Base-by-base conservation (phyloP, 2,797 vertebrate species). In the Micromesistius poutassou region DNA sequence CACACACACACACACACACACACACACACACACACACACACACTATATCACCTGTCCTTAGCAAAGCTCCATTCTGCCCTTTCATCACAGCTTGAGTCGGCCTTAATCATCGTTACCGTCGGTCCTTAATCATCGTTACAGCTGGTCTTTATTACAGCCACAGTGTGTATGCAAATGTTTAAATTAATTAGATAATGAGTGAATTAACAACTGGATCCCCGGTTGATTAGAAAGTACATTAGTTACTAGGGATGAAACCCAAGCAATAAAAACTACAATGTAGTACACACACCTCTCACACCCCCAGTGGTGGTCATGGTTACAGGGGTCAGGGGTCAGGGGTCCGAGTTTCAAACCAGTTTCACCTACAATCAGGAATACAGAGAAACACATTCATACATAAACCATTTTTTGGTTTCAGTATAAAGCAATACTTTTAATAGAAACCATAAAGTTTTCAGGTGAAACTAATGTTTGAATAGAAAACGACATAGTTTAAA, bases 271-370 rank as follows among this genome's bases (percentile, higher is more conserved):
- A 42, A 14, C 40, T 13, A 50, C 22, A 50, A 22, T 50, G 19
- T 50, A 42, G 10, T 42, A 13, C 40, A 42, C 40, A 13, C 22
- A 95, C 94, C 87, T 90, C 93, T 93, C 72, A 90, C 71, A 36
- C 75, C 77, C 30, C 88, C 87, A 71, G 79, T 81, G 8, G 91
- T 83, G 9, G 91, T 83, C 93, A 94, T 95, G 78, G 71, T 86
- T 84, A 81, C 35, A 74, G 40, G 12, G 62, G 22, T 36, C 62
- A 6, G 33, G n/a, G n/a, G n/a, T n/a, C n/a, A n/a, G 73, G 22
- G 13, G 7, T 75, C 8, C 1, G 8, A 62, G 55, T 62, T 62
- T 25, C 22, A n/a, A 31, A n/a, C 19, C 22, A 66, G 70, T 55
- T 80, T n/a, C 22, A 35, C 81, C 90, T 90, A 68, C n/a, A n/a